These are phyloP conservation scores for Excalfactoria chinensis DNA, from an alignment of 2,113 vertebrate species.

Conservation along the genomic window DNA sequence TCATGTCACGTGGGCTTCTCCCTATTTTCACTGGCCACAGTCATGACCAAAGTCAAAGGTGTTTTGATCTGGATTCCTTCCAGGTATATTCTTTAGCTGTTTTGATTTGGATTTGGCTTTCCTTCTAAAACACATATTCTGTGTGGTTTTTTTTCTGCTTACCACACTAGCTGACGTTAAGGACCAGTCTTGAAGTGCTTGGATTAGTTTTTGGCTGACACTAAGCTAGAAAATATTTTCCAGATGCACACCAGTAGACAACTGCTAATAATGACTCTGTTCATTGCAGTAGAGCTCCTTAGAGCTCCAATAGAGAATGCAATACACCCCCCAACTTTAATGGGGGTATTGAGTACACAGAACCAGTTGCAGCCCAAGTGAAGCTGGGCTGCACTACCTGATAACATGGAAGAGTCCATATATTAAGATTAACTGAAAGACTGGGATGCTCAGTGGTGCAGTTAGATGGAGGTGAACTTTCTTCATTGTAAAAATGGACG, in stretches of 20 bases:
- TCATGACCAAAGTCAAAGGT: background rate
- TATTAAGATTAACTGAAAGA: background rate
- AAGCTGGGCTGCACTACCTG: background rate
- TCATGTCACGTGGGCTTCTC: background rate
- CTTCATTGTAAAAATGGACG: background rate
- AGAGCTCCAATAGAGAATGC: no score
- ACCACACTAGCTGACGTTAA: background rate
- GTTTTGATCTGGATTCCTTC: background rate
- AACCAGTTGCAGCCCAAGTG: background rate
- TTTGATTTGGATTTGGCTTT: background rate
- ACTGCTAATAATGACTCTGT: background rate
- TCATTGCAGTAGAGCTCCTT: background rate
- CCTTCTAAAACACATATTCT: background rate
- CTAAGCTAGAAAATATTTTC: background rate
- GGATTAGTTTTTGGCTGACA: background rate
- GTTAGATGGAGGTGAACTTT: background rate
- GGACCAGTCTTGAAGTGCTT: background rate
- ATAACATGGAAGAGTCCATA: background rate
- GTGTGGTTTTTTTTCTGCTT: background rate
- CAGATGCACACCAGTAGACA: background rate
- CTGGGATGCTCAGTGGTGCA: background rate
- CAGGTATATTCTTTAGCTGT: background rate
- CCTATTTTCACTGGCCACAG: background rate
- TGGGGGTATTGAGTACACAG: accelerated
- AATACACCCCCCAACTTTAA: accelerated